Conservation (phyloP, 2,797 vertebrate genomes). For the Leuciscus waleckii region DNA sequence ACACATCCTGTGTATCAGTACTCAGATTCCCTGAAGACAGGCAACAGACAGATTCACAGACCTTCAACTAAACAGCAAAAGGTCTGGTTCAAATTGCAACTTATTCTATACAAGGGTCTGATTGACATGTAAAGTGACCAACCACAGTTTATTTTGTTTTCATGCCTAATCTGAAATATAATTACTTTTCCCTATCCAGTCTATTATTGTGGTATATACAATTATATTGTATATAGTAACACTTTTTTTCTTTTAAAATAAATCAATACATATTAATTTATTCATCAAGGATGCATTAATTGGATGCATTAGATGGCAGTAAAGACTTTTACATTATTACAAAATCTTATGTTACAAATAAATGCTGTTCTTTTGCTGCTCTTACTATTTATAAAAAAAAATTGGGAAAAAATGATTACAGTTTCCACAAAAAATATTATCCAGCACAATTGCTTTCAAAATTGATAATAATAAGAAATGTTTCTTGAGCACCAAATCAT, state of each 20-base stretch:
- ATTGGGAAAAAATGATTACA: background rate
- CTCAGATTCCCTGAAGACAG: background rate
- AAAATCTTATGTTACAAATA: background rate
- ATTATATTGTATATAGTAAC: background rate
- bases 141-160: background rate
- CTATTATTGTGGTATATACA: background rate
- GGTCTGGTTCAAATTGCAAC: background rate
- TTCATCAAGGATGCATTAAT: background rate
- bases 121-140: background rate
- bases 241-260: background rate
- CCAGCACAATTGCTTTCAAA: background rate
- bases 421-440: background rate
- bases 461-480: background rate
- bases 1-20: background rate
- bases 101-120: background rate
- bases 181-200: background rate
- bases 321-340: background rate
- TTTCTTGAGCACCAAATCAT: background rate
- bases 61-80: background rate
- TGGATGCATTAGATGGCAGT: background rate
- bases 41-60: constrained; percentile 10
- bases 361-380: background rate
- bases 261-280: background rate
- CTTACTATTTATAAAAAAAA: too few species aligned
- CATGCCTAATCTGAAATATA: background rate